Evolutionary conservation across 1,140 invertebrate genomes (phyloP), one percentile per base, ranked within the genome.

Genomic region (Pissodes strobi): DNA sequence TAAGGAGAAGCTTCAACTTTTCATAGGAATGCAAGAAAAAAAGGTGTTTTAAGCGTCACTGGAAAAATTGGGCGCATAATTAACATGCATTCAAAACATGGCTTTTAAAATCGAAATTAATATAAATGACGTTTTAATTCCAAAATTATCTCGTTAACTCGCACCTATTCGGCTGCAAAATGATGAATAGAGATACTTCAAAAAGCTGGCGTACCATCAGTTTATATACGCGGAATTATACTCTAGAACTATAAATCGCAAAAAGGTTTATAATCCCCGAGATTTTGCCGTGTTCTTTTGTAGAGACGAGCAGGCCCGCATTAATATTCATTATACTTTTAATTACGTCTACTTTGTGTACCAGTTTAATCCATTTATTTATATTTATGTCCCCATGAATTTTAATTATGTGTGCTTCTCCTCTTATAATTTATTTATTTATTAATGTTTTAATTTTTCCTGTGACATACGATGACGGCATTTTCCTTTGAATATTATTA

Each of bases 271-370:
- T 62, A 62, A 52, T 43, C 34, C 59, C 59, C 18, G 59, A 43
- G 46, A 51, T 51, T 62, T 62, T 48, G 49, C 59, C 55, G 53
- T 60, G 63, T 68, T 66, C 70, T 72, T 72, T 70, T 70, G 57
- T 56, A 51, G 55, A 55, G 63, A 66, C 58, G 67, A 69, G 55
- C 61, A 58, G 56, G 12, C 25, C 38, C 51, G 59, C 72, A 73
- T 74, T 73, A 70, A 74, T 74, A 74, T 74, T 74, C 72, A 74
- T 74, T 74, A 70, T 64, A 68, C 70, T 74, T 74, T 74, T 74
- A 74, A 74, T 74, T 74, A 74, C 68, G 67, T 70, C 71, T 71
- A 71, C 70, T 73, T 74, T 73, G 66, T 69, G 71, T 70, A 68
- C 68, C 72, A 65, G 69, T 71, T 74, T 74, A 74, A 74, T 73